A percentile compares a stretch with the other conserved stretches of the same genome.
Evolutionary conservation across 1,140 invertebrate genomes (phyloP).

Genomic region (Brachionus koreanus): DNA sequence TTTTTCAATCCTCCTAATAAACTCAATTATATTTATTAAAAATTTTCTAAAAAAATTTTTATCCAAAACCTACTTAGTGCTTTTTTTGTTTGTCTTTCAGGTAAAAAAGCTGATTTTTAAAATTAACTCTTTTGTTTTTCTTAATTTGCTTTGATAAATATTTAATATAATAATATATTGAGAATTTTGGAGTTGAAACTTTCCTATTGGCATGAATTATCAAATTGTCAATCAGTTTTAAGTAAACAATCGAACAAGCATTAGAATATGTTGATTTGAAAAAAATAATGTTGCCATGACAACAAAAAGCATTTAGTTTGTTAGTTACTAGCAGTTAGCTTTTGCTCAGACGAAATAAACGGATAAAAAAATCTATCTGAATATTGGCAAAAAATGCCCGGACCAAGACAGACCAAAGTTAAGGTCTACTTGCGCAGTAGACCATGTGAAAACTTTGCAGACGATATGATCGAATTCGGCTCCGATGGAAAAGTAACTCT

Average conservation of each 20-base stretch:
- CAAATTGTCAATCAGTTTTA: background rate
- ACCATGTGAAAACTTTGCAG: conserved; percentile 56
- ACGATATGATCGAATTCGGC: conserved; percentile 53
- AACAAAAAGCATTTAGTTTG: background rate
- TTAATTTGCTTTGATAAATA: no score
- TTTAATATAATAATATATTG: no score
- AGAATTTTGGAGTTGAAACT: no score
- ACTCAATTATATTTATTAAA: no score
- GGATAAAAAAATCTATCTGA: background rate
- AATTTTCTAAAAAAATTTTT: no score
- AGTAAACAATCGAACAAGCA: background rate
- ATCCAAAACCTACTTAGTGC: no score
- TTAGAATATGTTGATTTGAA: background rate
- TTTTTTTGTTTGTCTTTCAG: no score
- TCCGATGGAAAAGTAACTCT: conserved; percentile 47
- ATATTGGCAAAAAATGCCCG: conserved; percentile 11
- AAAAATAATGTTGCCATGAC: background rate
- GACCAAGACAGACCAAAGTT: conserved; percentile 47
- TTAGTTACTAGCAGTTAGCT: background rate
- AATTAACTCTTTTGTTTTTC: no score
- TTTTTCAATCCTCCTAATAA: no score
- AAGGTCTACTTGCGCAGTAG: conserved; percentile 56
- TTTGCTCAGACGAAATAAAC: background rate
- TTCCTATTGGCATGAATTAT: background rate
- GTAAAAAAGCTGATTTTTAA: no score